Base-by-base conservation (phyloP, 2,888 invertebrate genomes). In the Lissonota sp. region DNA sequence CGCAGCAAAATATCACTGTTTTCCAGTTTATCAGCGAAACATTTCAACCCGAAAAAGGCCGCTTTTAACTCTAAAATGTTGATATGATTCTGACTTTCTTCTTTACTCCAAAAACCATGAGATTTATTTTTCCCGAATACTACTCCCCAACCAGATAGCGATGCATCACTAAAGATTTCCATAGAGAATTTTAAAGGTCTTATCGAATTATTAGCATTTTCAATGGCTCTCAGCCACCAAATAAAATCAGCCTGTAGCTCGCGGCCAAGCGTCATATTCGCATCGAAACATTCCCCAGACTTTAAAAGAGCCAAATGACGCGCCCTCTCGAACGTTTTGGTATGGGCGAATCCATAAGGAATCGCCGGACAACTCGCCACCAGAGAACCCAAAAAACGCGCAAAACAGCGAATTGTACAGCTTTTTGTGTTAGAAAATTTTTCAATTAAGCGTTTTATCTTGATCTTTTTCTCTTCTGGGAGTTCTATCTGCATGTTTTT, bases 101-200 rank as follows among this genome's bases (percentile, higher is more conserved):
- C 12, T 7, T 16, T 40, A 14, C 40, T 67, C 74, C 82, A 82
- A 39, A 76, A 77, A 0, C 80, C 84, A 67, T 72, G 53, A 12
- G 55, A 58, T 40, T 39, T 49, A 10, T 64, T 40, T 6, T n/a
- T 26, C 7, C 60, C 55, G 40, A 73, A 80, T 8, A 66, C 46
- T 7, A 62, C 74, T 6, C 79, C 80, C 77, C 84, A 84, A 6
- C 80, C 79, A 8, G 82, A 62, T 12, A 63, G 55, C 7, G 78
- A 84, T 0, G 83, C 69, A n/a, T 78, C 80, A 8, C 80, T 78
- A 44, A 80, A 84, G 67, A 84, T 78, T 44, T 80, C 71, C 4
- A 70, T 10, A n/a, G 69, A 42, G 63, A 63, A 74, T 51, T 6
- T 42, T 6, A 39, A 51, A 14, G 62, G 14, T 10, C 37, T 42